phyloP scores from a whole-genome alignment of 2,888 invertebrate species.

The Volucella bombylans region DNA sequence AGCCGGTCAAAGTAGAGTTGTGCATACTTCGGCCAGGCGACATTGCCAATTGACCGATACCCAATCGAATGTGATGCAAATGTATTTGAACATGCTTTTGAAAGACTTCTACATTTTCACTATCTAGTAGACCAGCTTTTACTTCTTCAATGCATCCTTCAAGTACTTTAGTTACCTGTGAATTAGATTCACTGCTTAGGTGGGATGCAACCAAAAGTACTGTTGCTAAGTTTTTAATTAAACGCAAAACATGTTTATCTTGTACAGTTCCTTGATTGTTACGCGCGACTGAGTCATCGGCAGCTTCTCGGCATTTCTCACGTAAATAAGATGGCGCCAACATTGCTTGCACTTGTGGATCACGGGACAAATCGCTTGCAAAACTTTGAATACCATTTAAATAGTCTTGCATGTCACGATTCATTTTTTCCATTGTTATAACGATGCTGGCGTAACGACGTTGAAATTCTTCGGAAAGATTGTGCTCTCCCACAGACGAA shows the following conservation, averaged over 20 bases:
- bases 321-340: constrained; percentile 93
- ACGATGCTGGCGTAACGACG: constrained; percentile 93
- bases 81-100: constrained; percentile 95
- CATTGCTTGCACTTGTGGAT: constrained; percentile 93
- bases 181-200: constrained; percentile 85
- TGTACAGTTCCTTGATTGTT: constrained; percentile 86
- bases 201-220: constrained; percentile 86
- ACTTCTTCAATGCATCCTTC: constrained; percentile 96
- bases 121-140: constrained; percentile 88
- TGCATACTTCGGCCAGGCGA: constrained; percentile 46
- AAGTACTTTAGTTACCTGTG: constrained; percentile 94
- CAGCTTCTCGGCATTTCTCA: constrained; percentile 93
- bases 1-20: constrained; percentile 23
- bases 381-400: constrained; percentile 92
- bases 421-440: constrained; percentile 94
- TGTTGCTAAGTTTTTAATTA: constrained; percentile 94
- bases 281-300: constrained; percentile 89
- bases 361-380: constrained; percentile 93
- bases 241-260: constrained; percentile 86
- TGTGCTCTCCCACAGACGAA: constrained; percentile 75
- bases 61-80: constrained; percentile 84
- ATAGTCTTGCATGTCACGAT: constrained; percentile 92
- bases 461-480: constrained; percentile 91
- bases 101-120: constrained; percentile 89
- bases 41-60: constrained; percentile 77